phyloP scores from a whole-genome alignment of 1,140 invertebrate species.

The Sycophaga agraensis region DNA sequence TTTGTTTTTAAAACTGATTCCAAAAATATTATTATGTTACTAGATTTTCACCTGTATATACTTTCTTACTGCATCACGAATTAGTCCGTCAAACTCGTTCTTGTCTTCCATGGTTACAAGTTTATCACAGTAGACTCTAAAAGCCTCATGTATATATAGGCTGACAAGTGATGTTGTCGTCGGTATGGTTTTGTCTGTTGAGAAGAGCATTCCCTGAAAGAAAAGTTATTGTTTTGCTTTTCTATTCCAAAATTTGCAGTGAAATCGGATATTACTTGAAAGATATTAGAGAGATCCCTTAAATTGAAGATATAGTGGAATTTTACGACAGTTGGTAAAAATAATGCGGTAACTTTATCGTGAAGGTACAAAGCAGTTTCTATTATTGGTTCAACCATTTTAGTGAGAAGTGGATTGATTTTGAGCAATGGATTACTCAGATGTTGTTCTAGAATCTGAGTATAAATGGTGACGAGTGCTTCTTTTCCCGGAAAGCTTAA shows the following conservation, averaged over 20 bases:
- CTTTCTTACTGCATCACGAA: slow-evolving; percentile 80
- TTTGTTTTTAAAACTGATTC: no score
- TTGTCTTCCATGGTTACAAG: slow-evolving; percentile 72
- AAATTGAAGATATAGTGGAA: slow-evolving; percentile 96
- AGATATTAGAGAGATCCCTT: slow-evolving; percentile 88
- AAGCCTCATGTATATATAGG: slow-evolving; percentile 88
- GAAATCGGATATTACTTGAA: slow-evolving; percentile 64
- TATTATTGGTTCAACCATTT: slow-evolving; percentile 65
- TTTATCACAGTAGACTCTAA: slow-evolving; percentile 88
- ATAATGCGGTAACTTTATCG: slow-evolving; percentile 71
- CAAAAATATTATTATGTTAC: neutral
- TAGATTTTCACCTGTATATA: slow-evolving; percentile 69
- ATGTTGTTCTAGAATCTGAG: slow-evolving; percentile 79
- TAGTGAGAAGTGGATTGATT: slow-evolving; percentile 64
- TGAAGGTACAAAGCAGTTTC: slow-evolving; percentile 76
- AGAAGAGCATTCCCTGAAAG: slow-evolving; percentile 83
- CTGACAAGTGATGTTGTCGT: slow-evolving; percentile 71
- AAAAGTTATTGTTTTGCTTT: neutral
- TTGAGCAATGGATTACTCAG: slow-evolving; percentile 67
- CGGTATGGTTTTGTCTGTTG: slow-evolving; percentile 75
- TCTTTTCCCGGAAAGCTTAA: slow-evolving; percentile 80
- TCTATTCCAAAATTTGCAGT: neutral
- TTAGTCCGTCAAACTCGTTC: slow-evolving; percentile 72
- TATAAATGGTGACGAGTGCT: slow-evolving; percentile 81
- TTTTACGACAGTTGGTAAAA: slow-evolving; percentile 89